Percentiles rank a stretch among this genome's conserved stretches.
phyloP scores from a whole-genome alignment of 2,888 invertebrate species.

The Hyposoter dolosus region DNA sequence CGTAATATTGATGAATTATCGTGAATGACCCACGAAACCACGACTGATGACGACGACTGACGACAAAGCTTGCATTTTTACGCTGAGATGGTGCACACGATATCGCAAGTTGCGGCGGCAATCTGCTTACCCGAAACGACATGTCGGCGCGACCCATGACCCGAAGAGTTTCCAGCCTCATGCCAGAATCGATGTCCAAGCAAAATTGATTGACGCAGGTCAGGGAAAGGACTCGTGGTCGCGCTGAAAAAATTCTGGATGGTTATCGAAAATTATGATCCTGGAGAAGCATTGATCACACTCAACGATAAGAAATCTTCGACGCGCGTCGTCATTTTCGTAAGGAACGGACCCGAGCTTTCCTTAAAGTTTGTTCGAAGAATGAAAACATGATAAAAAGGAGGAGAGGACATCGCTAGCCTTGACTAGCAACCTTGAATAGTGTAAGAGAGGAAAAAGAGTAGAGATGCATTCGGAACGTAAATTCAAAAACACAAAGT shows the following conservation, averaged over 20 bases:
- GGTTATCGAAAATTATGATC: neutral
- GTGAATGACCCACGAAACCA: too few relatives aligned
- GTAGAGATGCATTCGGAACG: constrained; percentile 30
- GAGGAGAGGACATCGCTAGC: constrained; percentile 23
- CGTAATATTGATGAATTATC: too few relatives aligned
- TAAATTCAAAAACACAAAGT: constrained; percentile 57
- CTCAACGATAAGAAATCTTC: neutral
- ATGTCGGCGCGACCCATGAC: neutral
- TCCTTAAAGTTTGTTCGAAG: neutral
- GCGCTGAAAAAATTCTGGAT: neutral
- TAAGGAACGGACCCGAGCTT: neutral
- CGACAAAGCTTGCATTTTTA: too few relatives aligned
- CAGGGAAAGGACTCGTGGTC: neutral
- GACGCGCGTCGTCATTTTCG: neutral
- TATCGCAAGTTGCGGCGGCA: neutral
- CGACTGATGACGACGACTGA: too few relatives aligned
- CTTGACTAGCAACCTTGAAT: constrained; percentile 31
- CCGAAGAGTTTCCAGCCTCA: neutral
- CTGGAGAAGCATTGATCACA: neutral
- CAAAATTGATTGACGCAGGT: neutral
- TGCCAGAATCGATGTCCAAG: neutral
- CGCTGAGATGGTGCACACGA: neutral
- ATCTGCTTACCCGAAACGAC: neutral
- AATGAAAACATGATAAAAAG: neutral
- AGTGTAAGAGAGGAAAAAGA: constrained; percentile 11